phyloP scores from a whole-genome alignment of 2,113 vertebrate genomes.

The Haliaeetus leucogaster region DNA sequence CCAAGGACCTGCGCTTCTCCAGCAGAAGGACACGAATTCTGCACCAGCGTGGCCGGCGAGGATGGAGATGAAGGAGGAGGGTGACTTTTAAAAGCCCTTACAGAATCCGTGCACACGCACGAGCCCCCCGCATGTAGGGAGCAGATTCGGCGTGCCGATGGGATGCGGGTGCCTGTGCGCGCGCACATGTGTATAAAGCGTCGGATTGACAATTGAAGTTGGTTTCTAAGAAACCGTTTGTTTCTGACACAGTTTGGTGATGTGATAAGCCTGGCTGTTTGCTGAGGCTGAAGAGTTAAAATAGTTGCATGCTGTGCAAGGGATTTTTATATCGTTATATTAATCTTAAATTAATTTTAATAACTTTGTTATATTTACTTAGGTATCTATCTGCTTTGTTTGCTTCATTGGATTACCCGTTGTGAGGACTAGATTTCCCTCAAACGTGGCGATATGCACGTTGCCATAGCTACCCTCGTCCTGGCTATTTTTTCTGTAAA shows the following conservation, averaged over 20 bases:
- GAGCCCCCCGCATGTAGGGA: rapidly evolving
- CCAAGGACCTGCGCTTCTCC: background rate
- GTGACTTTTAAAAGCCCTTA: rapidly evolving
- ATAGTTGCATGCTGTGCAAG: background rate
- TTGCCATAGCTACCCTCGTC: slow-evolving; percentile 44
- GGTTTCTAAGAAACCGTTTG: slow-evolving; percentile 37
- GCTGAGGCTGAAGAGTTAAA: background rate
- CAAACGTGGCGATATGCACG: background rate
- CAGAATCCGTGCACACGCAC: rapidly evolving
- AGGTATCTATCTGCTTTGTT: background rate
- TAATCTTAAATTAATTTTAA: slow-evolving; percentile 33
- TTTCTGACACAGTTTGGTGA: background rate
- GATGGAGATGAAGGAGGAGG: background rate
- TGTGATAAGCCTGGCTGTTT: background rate
- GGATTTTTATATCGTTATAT: background rate
- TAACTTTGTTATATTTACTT: slow-evolving; percentile 11
- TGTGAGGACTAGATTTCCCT: background rate
- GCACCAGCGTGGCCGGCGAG: background rate
- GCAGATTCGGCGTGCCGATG: background rate
- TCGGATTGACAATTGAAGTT: background rate
- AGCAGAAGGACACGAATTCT: background rate
- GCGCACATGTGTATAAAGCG: background rate
- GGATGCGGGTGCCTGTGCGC: background rate
- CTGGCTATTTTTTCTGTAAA: slow-evolving; percentile 49
- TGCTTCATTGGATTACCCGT: slow-evolving; percentile 15